phyloP scores from a whole-genome alignment of 2,888 invertebrate species.

The Nysson spinosus region DNA sequence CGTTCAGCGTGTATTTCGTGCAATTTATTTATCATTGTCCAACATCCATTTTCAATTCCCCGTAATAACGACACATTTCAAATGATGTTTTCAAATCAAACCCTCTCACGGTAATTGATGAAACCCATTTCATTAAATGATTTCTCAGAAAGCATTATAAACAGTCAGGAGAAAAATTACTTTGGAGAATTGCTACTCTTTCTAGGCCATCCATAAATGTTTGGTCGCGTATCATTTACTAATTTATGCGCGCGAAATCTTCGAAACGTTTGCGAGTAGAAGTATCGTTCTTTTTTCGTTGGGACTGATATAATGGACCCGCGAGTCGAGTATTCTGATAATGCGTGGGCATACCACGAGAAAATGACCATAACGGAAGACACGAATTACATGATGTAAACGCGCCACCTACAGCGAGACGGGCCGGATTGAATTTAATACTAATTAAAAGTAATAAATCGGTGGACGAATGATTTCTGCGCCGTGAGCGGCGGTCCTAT shows the following conservation, averaged over 20 bases:
- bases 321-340: constrained; percentile 50
- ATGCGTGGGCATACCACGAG: constrained; percentile 59
- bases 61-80: too few relatives aligned
- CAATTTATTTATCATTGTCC: too few relatives aligned
- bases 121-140: too few relatives aligned
- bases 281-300: constrained; percentile 11
- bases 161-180: too few relatives aligned
- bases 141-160: too few relatives aligned
- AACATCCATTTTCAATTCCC: too few relatives aligned
- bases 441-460: constrained; percentile 72
- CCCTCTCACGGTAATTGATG: too few relatives aligned
- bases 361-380: constrained; percentile 65
- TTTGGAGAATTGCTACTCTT: too few relatives aligned
- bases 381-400: constrained; percentile 64
- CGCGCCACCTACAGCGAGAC: constrained; percentile 66
- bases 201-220: too few relatives aligned
- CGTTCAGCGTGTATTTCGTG: too few relatives aligned
- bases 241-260: neutral
- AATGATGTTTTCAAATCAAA: too few relatives aligned
- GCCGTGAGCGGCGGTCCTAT: constrained; percentile 58
- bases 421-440: constrained; percentile 67
- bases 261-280: neutral
- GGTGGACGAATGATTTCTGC: constrained; percentile 60
- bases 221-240: too few relatives aligned
- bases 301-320: constrained; percentile 46